Percentiles rank a stretch among this genome's conserved stretches.
Evolutionary conservation across 1,140 invertebrate species (phyloP).

Genomic region (Pseudomyrmex pallidus): DNA sequence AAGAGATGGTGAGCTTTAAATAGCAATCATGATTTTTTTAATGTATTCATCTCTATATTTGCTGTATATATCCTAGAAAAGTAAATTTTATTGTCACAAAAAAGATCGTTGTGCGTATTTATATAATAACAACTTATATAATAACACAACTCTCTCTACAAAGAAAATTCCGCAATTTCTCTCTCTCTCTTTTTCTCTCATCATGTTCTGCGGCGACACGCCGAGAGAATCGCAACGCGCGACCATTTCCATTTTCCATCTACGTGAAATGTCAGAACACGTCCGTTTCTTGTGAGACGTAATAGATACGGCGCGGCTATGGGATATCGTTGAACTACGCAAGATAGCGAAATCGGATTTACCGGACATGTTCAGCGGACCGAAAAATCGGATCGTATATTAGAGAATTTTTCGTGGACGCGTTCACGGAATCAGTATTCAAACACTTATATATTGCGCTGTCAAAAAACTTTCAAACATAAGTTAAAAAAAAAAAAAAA

Average conservation of each 20-base stretch:
- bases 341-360: slow-evolving; percentile 67
- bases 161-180: slow-evolving; percentile 1
- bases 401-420: slow-evolving; percentile 61
- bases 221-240: slow-evolving; percentile 41
- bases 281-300: slow-evolving; percentile 46
- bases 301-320: slow-evolving; percentile 42
- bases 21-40: too few species aligned
- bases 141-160: neutral
- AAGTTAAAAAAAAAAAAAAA: neutral
- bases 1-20: too few species aligned
- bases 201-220: slow-evolving; percentile 19
- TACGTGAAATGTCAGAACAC: slow-evolving; percentile 41
- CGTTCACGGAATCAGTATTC: slow-evolving; percentile 4
- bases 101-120: neutral
- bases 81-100: too few species aligned
- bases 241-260: slow-evolving; percentile 55
- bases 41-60: too few species aligned
- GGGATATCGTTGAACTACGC: slow-evolving; percentile 66
- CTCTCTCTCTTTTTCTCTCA: too few species aligned
- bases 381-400: slow-evolving; percentile 72
- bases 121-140: neutral
- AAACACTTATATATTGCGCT: neutral
- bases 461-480: neutral
- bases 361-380: slow-evolving; percentile 58
- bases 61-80: too few species aligned